Conservation (phyloP, 1,140 invertebrate genomes). For the Scylla paramamosain region DNA sequence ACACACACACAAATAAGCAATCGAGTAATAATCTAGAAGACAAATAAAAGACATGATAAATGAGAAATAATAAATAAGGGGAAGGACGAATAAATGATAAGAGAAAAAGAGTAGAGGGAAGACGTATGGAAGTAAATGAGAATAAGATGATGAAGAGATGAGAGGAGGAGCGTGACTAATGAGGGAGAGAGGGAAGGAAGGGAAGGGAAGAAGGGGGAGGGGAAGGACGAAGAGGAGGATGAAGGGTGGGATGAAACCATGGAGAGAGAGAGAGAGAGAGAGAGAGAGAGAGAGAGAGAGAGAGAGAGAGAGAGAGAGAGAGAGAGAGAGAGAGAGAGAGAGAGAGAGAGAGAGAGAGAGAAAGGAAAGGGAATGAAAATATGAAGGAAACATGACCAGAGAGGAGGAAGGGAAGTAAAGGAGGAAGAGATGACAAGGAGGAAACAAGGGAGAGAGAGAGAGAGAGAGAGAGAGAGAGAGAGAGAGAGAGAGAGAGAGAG, state of each 20-base stretch:
- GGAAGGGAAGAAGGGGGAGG: neutral
- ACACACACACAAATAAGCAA: neutral
- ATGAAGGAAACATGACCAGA: too few relatives aligned
- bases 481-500: too few relatives aligned
- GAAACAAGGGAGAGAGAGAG: too few relatives aligned
- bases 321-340: conserved; percentile 20
- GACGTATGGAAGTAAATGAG: neutral
- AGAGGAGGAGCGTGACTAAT: conserved; percentile 19
- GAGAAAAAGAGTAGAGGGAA: neutral
- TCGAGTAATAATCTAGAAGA: neutral
- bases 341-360: conserved; percentile 1
- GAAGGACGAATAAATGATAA: neutral
- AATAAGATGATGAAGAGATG: conserved; percentile 2
- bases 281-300: conserved; percentile 20
- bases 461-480: too few relatives aligned
- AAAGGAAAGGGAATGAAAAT: too few relatives aligned
- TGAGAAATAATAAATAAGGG: neutral
- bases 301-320: conserved; percentile 20
- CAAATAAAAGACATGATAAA: neutral
- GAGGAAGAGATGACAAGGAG: too few relatives aligned
- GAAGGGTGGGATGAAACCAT: too few relatives aligned
- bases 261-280: conserved; percentile 11
- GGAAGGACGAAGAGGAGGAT: neutral
- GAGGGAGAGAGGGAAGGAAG: neutral
- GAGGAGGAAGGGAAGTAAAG: too few relatives aligned